Percentiles rank a stretch among this genome's conserved stretches.
Conservation (phyloP, 1,140 invertebrate genomes). For the Branchinecta lynchi region DNA sequence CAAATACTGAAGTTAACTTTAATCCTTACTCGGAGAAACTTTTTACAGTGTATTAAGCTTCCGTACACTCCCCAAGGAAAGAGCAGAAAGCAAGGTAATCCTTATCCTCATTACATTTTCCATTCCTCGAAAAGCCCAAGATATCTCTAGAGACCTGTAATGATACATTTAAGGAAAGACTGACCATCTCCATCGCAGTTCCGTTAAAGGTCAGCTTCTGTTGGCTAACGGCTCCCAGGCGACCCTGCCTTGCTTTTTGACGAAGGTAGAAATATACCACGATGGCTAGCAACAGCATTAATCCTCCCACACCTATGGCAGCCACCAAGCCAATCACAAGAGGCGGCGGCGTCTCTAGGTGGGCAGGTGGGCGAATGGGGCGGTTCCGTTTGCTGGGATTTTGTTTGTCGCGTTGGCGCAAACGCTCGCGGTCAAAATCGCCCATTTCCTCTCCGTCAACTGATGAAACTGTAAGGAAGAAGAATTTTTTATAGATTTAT, state of each 20-base stretch:
- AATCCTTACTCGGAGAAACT: no score
- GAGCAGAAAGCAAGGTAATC: no score
- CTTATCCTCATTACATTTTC: no score
- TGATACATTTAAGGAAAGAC: slow-evolving; percentile 24
- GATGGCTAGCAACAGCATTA: slow-evolving; percentile 40
- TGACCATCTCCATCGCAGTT: slow-evolving; percentile 44
- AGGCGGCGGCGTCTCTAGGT: slow-evolving; percentile 24
- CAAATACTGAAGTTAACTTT: no score
- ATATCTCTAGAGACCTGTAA: no score
- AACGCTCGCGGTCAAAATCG: background rate
- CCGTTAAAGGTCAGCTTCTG: slow-evolving; percentile 49
- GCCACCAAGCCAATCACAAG: slow-evolving; percentile 39
- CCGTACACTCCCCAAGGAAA: no score
- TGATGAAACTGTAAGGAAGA: background rate
- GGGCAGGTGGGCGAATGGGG: background rate
- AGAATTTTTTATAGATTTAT: no score
- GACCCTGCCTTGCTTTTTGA: slow-evolving; percentile 36
- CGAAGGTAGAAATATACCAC: slow-evolving; percentile 43
- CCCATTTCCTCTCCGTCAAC: background rate
- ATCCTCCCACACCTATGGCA: slow-evolving; percentile 42
- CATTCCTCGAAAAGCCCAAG: no score
- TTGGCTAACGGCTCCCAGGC: slow-evolving; percentile 35
- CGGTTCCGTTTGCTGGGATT: background rate
- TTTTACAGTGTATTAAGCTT: no score
- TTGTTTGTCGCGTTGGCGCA: background rate